Percentiles rank a stretch among this genome's conserved stretches.
These are phyloP conservation scores for Stenchaetothrips biformis DNA, from an alignment of 2,888 invertebrate species.

Conservation along the genomic window DNA sequence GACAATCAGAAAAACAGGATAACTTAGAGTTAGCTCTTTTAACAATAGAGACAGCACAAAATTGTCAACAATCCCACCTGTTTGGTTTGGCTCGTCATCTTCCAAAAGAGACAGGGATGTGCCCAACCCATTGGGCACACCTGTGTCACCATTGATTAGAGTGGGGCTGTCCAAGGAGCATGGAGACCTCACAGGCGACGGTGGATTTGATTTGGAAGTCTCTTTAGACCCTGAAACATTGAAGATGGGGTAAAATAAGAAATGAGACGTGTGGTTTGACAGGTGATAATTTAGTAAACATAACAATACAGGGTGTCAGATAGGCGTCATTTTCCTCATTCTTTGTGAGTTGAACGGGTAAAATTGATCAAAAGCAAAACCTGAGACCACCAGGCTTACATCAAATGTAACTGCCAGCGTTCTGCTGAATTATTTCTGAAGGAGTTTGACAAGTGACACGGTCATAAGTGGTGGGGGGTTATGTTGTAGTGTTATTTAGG, in stretches of 20 bases:
- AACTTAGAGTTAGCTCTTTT: not conserved
- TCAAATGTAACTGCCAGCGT: too few relatives aligned
- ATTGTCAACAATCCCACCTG: conserved; percentile 32
- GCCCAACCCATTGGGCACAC: conserved; percentile 34
- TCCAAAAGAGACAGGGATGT: conserved; percentile 31
- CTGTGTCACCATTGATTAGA: conserved; percentile 39
- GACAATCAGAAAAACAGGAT: not conserved
- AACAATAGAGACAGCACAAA: not conserved
- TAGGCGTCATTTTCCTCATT: too few relatives aligned
- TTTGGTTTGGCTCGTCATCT: not conserved
- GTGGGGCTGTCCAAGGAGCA: conserved; percentile 26
- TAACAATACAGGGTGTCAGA: too few relatives aligned
- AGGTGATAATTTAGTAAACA: too few relatives aligned
- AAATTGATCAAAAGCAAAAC: too few relatives aligned
- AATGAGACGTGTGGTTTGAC: not conserved
- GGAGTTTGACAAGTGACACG: conserved; percentile 19
- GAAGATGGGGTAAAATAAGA: not conserved
- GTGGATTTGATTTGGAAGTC: conserved; percentile 40
- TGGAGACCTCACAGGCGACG: conserved; percentile 39
- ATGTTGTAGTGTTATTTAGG: not conserved
- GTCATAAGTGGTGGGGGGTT: not conserved
- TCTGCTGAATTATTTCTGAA: too few relatives aligned
- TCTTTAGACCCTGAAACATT: conserved; percentile 34
- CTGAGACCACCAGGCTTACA: too few relatives aligned
- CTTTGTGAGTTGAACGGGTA: too few relatives aligned